Evolutionary conservation across 2,888 invertebrate genomes (phyloP).

Genomic region (Hemithea aestivaria): DNA sequence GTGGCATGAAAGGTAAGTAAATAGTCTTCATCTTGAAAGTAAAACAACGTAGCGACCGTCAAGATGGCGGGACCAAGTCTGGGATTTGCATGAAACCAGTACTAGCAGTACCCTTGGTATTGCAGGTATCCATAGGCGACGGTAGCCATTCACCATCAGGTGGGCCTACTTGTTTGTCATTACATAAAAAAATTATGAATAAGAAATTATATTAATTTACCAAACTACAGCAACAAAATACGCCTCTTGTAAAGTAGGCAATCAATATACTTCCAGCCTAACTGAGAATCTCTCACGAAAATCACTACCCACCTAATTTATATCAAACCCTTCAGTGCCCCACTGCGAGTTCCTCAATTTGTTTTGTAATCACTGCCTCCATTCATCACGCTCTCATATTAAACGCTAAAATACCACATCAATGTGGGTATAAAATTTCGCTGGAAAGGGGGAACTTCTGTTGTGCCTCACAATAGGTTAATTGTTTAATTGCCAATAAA

Average conservation of each 20-base stretch:
- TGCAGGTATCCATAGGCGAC: too few species aligned
- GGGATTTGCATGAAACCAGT: too few species aligned
- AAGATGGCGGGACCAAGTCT: too few species aligned
- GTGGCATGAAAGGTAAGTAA: too few species aligned
- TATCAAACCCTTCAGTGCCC: constrained; percentile 31
- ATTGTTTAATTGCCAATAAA: constrained; percentile 78
- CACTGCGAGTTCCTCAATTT: constrained; percentile 43
- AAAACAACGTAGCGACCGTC: too few species aligned
- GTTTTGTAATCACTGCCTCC: constrained; percentile 38
- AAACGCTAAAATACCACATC: constrained; percentile 63
- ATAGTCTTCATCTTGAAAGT: too few species aligned
- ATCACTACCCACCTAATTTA: constrained; percentile 42
- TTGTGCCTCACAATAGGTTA: constrained; percentile 65
- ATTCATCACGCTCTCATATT: constrained; percentile 45
- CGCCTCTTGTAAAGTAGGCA: not conserved
- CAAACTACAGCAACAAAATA: not conserved
- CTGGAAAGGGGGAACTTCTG: constrained; percentile 52
- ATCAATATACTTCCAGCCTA: not conserved
- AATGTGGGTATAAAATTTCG: constrained; percentile 73
- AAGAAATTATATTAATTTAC: constrained; percentile 4
- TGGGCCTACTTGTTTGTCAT: too few species aligned
- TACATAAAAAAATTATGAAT: too few species aligned
- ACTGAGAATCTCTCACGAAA: constrained; percentile 3
- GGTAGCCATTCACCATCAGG: too few species aligned
- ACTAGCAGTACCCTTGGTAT: too few species aligned